Evolutionary conservation across 2,888 invertebrate species (phyloP).

Genomic region (Himalopsyche anomala): DNA sequence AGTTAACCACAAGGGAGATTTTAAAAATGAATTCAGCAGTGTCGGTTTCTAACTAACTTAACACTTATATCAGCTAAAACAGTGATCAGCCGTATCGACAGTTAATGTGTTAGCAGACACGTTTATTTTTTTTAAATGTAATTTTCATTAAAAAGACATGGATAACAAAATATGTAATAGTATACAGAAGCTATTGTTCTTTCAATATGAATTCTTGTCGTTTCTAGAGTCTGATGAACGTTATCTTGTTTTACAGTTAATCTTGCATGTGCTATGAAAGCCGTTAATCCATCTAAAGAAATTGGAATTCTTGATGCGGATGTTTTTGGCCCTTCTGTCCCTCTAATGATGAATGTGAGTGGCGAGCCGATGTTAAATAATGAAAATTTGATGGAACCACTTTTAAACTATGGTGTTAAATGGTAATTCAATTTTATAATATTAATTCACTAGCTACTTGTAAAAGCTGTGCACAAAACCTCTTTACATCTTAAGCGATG

Average conservation of each 20-base stretch:
- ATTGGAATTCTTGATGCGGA: slow-evolving; percentile 95
- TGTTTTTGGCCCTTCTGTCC: slow-evolving; percentile 96
- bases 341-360: slow-evolving; percentile 94
- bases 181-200: too few relatives aligned
- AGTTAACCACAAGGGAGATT: too few relatives aligned
- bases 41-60: too few relatives aligned
- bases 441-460: not conserved
- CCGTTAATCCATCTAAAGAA: slow-evolving; percentile 79
- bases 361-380: slow-evolving; percentile 88
- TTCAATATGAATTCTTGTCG: too few relatives aligned
- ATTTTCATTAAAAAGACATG: too few relatives aligned
- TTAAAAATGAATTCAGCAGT: too few relatives aligned
- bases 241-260: slow-evolving; percentile 80
- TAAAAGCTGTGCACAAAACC: not conserved
- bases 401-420: slow-evolving; percentile 94
- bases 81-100: too few relatives aligned
- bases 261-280: slow-evolving; percentile 87
- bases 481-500: not conserved
- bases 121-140: too few relatives aligned
- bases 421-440: slow-evolving; percentile 78
- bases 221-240: too few relatives aligned
- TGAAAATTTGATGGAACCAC: slow-evolving; percentile 89
- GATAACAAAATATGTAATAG: too few relatives aligned
- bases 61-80: too few relatives aligned
- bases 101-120: too few relatives aligned